Evolutionary conservation across 2,888 invertebrate species (phyloP).

Genomic region (Hofmannophila pseudospretella): DNA sequence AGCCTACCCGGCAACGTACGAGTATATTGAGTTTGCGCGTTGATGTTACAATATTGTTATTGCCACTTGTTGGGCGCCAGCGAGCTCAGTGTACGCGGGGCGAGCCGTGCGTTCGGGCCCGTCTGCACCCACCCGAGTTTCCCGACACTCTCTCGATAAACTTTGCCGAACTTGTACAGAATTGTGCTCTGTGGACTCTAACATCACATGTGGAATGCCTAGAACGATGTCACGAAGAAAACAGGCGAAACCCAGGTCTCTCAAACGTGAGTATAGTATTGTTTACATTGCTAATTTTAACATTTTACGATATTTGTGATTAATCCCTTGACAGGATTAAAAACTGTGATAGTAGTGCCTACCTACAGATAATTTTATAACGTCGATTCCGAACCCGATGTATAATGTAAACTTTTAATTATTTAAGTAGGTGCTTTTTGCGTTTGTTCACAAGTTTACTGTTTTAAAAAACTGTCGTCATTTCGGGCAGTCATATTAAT

Average conservation of each 20-base stretch:
- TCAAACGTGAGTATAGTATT: conserved; percentile 84
- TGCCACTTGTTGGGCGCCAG: conserved; percentile 77
- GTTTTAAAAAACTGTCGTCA: no score
- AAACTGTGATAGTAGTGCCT: no score
- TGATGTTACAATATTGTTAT: conserved; percentile 61
- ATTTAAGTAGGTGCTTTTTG: no score
- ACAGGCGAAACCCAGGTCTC: conserved; percentile 83
- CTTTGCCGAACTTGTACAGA: conserved; percentile 30
- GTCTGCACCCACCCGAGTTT: conserved; percentile 26
- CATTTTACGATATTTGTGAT: no score
- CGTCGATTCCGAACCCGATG: no score
- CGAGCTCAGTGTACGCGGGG: conserved; percentile 65
- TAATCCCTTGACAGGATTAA: no score
- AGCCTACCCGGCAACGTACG: conserved; percentile 24
- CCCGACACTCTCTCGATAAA: conserved; percentile 45
- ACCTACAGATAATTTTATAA: no score
- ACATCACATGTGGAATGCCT: conserved; percentile 2
- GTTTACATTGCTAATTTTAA: no score
- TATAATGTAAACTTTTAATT: no score
- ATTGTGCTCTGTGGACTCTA: background rate
- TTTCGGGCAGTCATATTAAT: no score
- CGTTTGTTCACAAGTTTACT: no score
- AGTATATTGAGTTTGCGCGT: conserved; percentile 68
- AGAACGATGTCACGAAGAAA: conserved; percentile 81
- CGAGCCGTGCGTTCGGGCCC: conserved; percentile 55